A percentile compares a stretch with the other conserved stretches of the same genome.
Conservation (phyloP, 92 coral and sea anemone genomes). For the Parazoanthus darwini region DNA sequence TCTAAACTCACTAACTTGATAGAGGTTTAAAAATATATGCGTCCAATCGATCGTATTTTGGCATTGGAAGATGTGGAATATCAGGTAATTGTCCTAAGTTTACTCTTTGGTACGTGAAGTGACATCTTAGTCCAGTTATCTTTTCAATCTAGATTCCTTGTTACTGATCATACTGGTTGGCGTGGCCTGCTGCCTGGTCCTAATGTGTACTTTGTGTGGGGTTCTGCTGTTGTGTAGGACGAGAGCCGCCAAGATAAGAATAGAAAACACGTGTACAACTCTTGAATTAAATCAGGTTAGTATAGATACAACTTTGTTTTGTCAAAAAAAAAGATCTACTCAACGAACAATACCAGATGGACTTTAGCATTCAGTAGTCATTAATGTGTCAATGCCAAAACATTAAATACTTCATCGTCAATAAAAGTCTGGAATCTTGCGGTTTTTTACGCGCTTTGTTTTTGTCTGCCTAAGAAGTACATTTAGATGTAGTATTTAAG, state of each 20-base stretch:
- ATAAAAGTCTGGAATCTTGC: not conserved
- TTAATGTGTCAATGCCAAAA: not conserved
- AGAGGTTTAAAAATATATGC: not conserved
- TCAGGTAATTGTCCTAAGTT: too few relatives aligned
- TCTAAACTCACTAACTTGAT: not conserved
- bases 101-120: not conserved
- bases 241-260: not conserved
- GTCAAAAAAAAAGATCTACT: too few relatives aligned
- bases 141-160: not conserved
- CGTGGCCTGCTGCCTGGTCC: conserved; percentile 9
- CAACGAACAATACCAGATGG: not conserved
- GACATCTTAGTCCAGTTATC: not conserved
- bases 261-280: not conserved
- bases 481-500: too few relatives aligned
- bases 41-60: too few relatives aligned
- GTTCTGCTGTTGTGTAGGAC: not conserved
- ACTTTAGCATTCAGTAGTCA: too few relatives aligned
- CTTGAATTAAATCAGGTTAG: conserved; percentile 18
- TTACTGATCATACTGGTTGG: not conserved
- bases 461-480: not conserved
- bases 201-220: not conserved
- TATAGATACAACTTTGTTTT: not conserved
- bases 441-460: not conserved
- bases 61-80: not conserved
- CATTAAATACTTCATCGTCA: too few relatives aligned